Percentiles rank a stretch among this genome's conserved stretches.
Conservation (phyloP, 1,140 invertebrate species). For the Nymphalis io region DNA sequence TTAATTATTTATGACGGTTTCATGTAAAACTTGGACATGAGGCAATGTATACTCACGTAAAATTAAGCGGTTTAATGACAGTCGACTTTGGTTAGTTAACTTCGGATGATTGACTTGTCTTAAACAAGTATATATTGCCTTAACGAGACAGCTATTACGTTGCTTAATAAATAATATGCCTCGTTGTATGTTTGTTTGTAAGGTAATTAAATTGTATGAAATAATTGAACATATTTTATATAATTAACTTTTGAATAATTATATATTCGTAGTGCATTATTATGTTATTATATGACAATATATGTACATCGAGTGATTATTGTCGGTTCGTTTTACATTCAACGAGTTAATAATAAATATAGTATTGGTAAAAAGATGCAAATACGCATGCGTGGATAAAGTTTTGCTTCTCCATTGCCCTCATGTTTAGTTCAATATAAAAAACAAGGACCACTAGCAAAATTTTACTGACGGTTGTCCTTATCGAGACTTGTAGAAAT, state of each 20-base stretch:
- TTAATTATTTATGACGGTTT: too few relatives aligned
- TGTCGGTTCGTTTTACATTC: too few relatives aligned
- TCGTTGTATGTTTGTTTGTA: conserved; percentile 2
- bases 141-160: conserved; percentile 19
- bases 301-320: background rate
- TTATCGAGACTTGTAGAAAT: too few relatives aligned
- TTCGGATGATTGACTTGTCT: conserved; percentile 17
- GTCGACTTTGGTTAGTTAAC: background rate
- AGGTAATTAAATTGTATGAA: conserved; percentile 8
- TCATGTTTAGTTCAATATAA: too few relatives aligned
- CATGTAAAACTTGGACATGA: background rate
- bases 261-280: background rate
- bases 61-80: conserved; percentile 8
- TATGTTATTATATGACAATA: background rate
- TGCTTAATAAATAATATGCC: conserved; percentile 19
- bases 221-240: conserved; percentile 20
- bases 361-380: too few relatives aligned
- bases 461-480: too few relatives aligned
- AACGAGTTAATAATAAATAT: too few relatives aligned
- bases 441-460: too few relatives aligned
- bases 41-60: background rate
- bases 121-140: conserved; percentile 20
- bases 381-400: too few relatives aligned
- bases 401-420: too few relatives aligned
- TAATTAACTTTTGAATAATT: conserved; percentile 8